Percentiles rank a stretch among this genome's conserved stretches.
These are phyloP conservation scores for Tholera decimalis DNA, from an alignment of 2,888 invertebrate genomes.

Conservation along the genomic window DNA sequence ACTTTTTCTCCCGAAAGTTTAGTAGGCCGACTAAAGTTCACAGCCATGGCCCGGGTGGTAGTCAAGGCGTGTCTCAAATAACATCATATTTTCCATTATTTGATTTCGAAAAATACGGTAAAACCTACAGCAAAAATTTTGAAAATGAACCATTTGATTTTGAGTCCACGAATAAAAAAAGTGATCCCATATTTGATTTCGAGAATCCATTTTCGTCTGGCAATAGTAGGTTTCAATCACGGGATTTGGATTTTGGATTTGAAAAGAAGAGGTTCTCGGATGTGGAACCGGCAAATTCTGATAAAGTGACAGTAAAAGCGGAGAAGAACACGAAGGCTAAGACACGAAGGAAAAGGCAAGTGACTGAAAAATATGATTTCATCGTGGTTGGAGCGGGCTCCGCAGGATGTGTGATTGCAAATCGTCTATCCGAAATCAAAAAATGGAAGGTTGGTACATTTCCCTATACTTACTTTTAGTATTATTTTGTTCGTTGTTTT, in stretches of 20 bases:
- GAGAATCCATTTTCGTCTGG: constrained; percentile 53
- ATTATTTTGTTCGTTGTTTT: neutral
- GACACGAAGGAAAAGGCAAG: constrained; percentile 73
- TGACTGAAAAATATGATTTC: constrained; percentile 90
- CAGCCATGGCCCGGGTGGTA: constrained; percentile 71
- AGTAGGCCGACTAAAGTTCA: constrained; percentile 57
- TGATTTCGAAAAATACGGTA: constrained; percentile 52
- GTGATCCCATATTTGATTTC: constrained; percentile 5
- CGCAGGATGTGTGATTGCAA: constrained; percentile 93
- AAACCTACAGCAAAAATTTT: constrained; percentile 11
- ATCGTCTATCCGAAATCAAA: constrained; percentile 92
- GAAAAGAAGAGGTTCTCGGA: constrained; percentile 70
- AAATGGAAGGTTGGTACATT: constrained; percentile 90
- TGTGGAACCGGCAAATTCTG: constrained; percentile 71
- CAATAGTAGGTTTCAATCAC: constrained; percentile 29
- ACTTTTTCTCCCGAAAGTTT: constrained; percentile 61
- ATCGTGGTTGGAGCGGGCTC: constrained; percentile 93
- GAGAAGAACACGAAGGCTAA: constrained; percentile 63
- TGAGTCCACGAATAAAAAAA: neutral
- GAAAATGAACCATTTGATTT: constrained; percentile 16
- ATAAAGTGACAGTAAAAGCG: constrained; percentile 56
- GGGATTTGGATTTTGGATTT: constrained; percentile 57
- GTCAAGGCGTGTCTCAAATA: constrained; percentile 68
- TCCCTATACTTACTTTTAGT: neutral
- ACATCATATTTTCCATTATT: constrained; percentile 72